Base-by-base conservation (phyloP, 2,797 vertebrate genomes). In the Orientallactaga sibirica region DNA sequence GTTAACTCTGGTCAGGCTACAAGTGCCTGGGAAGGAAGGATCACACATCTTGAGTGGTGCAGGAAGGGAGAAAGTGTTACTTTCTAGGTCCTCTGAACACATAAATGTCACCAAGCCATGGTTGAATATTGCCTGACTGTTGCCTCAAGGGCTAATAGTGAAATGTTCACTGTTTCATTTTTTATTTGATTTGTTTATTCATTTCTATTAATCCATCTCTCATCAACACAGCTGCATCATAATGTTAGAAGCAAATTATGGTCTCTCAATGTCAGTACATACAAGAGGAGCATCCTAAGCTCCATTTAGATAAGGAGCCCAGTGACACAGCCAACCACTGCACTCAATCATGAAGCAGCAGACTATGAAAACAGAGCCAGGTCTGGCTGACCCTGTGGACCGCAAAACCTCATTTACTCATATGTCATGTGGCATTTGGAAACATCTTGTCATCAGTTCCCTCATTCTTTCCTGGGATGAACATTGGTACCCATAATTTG, bases 1-100 rank as follows among this genome's bases (percentile, higher is more conserved):
- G 5, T 52, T 81, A 86, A 84, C 55, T 91, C 11, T 19, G 55
- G n/a, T 7, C 0, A 75, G 37, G 7, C 11, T 2, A 43, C 1
- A 7, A 2, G 20, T 15, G 16, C 15, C 73, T 83, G 33, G 43
- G 66, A 88, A 84, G 18, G 9, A 61, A 84, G 29, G 16, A 24
- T 8, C 22, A 5, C 8, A 7, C 0, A 3, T 76, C 5, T 37
- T 85, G 3, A 3, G 4, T 2, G 3, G 7, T 76, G 2, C 2
- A 52, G 20, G 19, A 3, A 55, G 29, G 6, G 78, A 88, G 19
- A 10, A 75, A 68, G 24, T 0, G 0, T 52, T 58, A 61, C 3
- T 5, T 7, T 33, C 43, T 29, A 25, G 0, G 4, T 2, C 73
- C 4, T 15, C 24, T 86, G 37, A 82, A 41, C 1, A 74, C 70